These are phyloP conservation scores for Xiphias gladius DNA, from an alignment of 2,113 vertebrate genomes.

Conservation along the genomic window DNA sequence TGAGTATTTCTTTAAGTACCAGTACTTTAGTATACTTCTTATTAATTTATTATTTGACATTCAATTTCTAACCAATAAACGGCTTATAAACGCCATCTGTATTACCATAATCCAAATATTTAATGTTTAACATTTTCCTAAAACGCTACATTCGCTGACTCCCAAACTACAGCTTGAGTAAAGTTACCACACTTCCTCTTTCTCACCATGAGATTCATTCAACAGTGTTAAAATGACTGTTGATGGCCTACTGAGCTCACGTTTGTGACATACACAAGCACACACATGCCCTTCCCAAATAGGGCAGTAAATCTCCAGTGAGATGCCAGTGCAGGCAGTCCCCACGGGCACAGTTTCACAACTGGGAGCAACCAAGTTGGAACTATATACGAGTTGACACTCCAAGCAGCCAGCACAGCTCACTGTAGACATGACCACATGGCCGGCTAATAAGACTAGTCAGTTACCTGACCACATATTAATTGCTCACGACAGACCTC, in stretches of 20 bases:
- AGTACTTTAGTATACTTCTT: not conserved
- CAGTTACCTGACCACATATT: conserved; percentile 38
- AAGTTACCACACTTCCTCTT: not conserved
- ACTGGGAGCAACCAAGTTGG: conserved; percentile 64
- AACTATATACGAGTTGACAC: conserved; percentile 50
- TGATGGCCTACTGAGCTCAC: conserved; percentile 51
- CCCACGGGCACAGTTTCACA: conserved; percentile 74
- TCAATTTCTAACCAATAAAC: not conserved
- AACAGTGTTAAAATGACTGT: conserved; percentile 16
- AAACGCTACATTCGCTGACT: not conserved
- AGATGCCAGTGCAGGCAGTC: conserved; percentile 75
- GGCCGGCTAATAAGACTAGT: conserved; percentile 38
- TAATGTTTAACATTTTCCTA: not conserved
- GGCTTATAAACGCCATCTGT: not conserved
- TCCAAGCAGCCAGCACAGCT: conserved; percentile 41
- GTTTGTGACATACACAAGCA: conserved; percentile 64
- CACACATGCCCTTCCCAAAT: conserved; percentile 78
- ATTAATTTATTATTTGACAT: not conserved
- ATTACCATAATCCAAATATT: not conserved
- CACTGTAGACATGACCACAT: conserved; percentile 39
- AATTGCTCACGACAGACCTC: conserved; percentile 36
- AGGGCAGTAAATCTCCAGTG: conserved; percentile 79
- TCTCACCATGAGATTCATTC: not conserved
- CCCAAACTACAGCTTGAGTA: not conserved
- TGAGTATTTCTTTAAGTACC: not conserved